Conservation (phyloP, 2,113 vertebrate species). For the Salvelinus fontinalis region DNA sequence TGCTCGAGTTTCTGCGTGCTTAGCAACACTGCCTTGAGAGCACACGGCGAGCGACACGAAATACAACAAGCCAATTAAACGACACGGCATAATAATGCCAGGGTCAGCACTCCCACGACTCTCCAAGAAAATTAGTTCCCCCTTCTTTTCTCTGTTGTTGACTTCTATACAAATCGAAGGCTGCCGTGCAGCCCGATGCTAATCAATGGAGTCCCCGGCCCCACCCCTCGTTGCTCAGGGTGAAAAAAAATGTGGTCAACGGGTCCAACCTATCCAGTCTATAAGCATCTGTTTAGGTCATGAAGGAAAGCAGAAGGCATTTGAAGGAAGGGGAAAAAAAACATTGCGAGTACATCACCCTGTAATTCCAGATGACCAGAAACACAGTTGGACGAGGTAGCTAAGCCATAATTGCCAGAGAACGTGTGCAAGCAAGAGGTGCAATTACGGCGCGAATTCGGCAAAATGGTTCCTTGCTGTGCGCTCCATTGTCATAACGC, state of each 20-base stretch:
- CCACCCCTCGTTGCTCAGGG: too few species aligned
- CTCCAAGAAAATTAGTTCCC: background rate
- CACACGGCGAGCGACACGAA: background rate
- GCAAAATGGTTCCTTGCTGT: constrained; percentile 44
- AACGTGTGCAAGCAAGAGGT: constrained; percentile 25
- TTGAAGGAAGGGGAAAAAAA: too few species aligned
- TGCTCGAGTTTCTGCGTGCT: background rate
- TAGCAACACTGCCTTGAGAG: background rate
- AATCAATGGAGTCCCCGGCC: too few species aligned
- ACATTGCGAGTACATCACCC: background rate
- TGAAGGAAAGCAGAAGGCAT: too few species aligned
- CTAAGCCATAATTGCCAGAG: constrained; percentile 27
- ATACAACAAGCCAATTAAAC: background rate
- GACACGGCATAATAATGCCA: background rate
- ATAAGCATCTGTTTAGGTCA: too few species aligned
- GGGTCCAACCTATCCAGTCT: too few species aligned
- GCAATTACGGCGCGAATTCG: constrained; percentile 35
- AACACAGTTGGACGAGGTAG: too few species aligned
- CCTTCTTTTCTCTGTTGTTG: background rate
- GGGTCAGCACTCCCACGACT: background rate
- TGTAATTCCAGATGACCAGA: background rate
- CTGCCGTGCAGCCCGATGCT: background rate
- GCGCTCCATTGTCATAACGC: constrained; percentile 38
- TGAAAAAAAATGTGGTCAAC: too few species aligned
- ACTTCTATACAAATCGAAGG: background rate